A percentile compares a stretch with the other conserved stretches of the same genome.
Evolutionary conservation across 1,140 invertebrate species (phyloP).

Genomic region (Trialeurodes vaporariorum): DNA sequence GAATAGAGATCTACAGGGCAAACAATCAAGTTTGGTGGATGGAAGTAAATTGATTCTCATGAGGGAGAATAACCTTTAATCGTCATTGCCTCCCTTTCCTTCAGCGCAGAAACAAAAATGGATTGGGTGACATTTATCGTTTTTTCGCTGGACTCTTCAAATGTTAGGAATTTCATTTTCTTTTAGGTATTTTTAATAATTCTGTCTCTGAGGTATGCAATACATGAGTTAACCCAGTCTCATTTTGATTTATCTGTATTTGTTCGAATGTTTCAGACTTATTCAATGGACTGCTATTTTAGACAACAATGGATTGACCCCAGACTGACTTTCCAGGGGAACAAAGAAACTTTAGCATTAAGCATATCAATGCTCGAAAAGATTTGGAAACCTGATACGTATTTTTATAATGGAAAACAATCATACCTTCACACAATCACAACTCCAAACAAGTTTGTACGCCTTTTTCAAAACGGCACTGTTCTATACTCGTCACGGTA

Average conservation of each 20-base stretch:
- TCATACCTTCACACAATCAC: slow-evolving; percentile 81
- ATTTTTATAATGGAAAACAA: slow-evolving; percentile 74
- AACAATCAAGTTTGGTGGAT: too few species aligned
- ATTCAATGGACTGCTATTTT: slow-evolving; percentile 96
- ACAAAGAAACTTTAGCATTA: slow-evolving; percentile 66
- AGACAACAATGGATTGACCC: slow-evolving; percentile 79
- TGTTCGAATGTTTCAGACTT: slow-evolving; percentile 49
- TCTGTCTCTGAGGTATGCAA: neutral
- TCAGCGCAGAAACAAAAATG: too few species aligned
- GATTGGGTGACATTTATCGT: too few species aligned
- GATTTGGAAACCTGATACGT: slow-evolving; percentile 86
- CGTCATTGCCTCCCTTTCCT: too few species aligned
- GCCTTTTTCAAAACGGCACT: slow-evolving; percentile 65
- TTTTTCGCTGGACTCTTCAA: too few species aligned
- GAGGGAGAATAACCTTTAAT: too few species aligned
- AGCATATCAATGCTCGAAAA: slow-evolving; percentile 82
- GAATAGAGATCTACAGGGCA: too few species aligned
- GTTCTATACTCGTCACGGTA: slow-evolving; percentile 44
- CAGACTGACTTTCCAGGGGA: slow-evolving; percentile 66
- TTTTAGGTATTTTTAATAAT: neutral
- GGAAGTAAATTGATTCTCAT: too few species aligned
- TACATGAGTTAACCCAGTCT: neutral
- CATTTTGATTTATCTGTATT: neutral
- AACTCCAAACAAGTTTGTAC: slow-evolving; percentile 77
- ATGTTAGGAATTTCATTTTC: slow-evolving; percentile 6